These are phyloP conservation scores for Zaprionus camerounensis DNA, from an alignment of 1,140 invertebrate genomes.

Conservation along the genomic window DNA sequence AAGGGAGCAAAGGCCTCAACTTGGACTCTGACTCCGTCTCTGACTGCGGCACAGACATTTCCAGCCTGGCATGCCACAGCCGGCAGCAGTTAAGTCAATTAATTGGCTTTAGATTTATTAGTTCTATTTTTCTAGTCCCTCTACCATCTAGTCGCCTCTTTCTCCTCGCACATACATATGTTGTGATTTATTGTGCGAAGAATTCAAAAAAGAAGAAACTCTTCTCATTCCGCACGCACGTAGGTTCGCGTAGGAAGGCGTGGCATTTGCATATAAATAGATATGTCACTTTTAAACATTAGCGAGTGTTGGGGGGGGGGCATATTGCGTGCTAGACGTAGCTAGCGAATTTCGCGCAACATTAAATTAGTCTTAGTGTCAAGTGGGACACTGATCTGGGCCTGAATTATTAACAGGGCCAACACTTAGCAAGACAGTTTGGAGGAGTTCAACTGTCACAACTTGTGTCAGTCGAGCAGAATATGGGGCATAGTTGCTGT, in stretches of 20 bases:
- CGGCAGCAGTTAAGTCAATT: constrained; percentile 79
- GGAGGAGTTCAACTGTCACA: constrained; percentile 3
- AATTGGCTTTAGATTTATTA: constrained; percentile 80
- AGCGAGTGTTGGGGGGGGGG: constrained; percentile 18
- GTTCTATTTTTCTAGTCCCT: constrained; percentile 53
- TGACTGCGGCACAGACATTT: constrained; percentile 7
- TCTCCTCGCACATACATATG: constrained; percentile 37
- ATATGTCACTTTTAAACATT: constrained; percentile 72
- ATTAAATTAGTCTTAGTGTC: constrained; percentile 73
- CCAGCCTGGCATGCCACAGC: constrained; percentile 39
- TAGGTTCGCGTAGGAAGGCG: constrained; percentile 38
- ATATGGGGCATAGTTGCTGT: not conserved
- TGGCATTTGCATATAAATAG: constrained; percentile 80
- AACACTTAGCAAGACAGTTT: constrained; percentile 29
- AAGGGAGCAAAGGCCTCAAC: constrained; percentile 9
- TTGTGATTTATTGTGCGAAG: constrained; percentile 69
- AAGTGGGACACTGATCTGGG: constrained; percentile 39
- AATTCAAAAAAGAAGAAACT: constrained; percentile 46
- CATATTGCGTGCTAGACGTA: constrained; percentile 29
- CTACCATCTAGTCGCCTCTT: not conserved
- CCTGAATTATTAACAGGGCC: constrained; percentile 68
- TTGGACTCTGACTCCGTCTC: constrained; percentile 8
- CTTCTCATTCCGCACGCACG: constrained; percentile 50
- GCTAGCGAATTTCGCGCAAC: constrained; percentile 39
- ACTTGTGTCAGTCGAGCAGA: not conserved